A percentile compares a stretch with the other conserved stretches of the same genome.
phyloP scores from a whole-genome alignment of 2,888 invertebrate genomes.

The Automeris io region DNA sequence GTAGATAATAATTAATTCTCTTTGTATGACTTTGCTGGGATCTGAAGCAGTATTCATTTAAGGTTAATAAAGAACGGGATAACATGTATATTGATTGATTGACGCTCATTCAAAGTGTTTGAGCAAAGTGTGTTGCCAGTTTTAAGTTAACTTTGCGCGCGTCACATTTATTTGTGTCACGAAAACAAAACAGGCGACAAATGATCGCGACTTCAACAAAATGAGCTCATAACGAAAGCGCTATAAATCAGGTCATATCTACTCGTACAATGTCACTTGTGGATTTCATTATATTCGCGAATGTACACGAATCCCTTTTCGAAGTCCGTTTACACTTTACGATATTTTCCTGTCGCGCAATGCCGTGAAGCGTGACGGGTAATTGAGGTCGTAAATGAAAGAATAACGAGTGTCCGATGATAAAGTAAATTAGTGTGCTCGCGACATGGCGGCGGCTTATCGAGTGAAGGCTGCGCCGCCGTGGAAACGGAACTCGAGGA shows the following conservation, averaged over 20 bases:
- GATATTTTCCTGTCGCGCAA: too few species aligned
- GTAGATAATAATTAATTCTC: too few species aligned
- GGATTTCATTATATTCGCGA: background rate
- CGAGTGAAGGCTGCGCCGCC: slow-evolving; percentile 1
- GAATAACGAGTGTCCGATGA: background rate
- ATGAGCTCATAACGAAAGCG: slow-evolving; percentile 8
- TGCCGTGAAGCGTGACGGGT: too few species aligned
- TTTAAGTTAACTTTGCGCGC: too few species aligned
- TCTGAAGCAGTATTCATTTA: too few species aligned
- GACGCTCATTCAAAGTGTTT: too few species aligned
- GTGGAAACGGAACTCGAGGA: slow-evolving; percentile 5
- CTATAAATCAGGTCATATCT: slow-evolving; percentile 8
- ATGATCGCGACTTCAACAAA: background rate
- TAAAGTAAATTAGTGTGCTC: slow-evolving; percentile 3
- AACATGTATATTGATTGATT: too few species aligned
- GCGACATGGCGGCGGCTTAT: slow-evolving; percentile 1
- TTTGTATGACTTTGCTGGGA: too few species aligned
- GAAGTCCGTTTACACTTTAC: background rate
- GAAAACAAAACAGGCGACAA: background rate
- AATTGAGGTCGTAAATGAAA: background rate
- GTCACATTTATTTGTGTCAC: background rate
- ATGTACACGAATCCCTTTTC: background rate
- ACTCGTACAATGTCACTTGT: background rate
- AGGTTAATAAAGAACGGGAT: too few species aligned
- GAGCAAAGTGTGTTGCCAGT: too few species aligned